These are phyloP conservation scores for Pheucticus melanocephalus DNA, from an alignment of 2,113 vertebrate species.

Conservation along the genomic window DNA sequence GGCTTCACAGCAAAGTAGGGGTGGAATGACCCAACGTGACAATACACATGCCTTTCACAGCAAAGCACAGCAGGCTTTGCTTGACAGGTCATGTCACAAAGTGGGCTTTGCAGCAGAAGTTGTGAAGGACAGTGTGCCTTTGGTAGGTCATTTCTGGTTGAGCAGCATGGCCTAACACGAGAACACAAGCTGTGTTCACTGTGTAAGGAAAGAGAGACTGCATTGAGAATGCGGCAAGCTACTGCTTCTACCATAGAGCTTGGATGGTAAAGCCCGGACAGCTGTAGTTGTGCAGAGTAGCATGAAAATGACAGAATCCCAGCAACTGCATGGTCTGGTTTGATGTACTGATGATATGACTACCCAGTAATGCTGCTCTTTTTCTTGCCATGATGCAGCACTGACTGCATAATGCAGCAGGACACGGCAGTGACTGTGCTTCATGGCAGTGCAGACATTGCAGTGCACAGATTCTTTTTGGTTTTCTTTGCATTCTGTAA, in stretches of 20 bases:
- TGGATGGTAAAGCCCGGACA: not conserved
- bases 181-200: not conserved
- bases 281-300: not conserved
- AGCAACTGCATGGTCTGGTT: not conserved
- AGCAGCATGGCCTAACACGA: accelerated
- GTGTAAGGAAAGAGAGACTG: accelerated
- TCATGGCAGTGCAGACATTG: not conserved
- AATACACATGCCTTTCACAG: not conserved
- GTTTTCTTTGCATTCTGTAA: not conserved
- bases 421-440: not conserved
- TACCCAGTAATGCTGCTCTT: not conserved
- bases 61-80: not conserved
- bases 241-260: not conserved
- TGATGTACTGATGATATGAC: not conserved
- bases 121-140: not conserved
- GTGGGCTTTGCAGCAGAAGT: not conserved
- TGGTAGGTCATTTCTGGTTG: not conserved
- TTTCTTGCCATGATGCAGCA: not conserved
- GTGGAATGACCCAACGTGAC: accelerated
- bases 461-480: not conserved
- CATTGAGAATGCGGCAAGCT: not conserved
- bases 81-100: not conserved
- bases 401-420: not conserved
- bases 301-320: not conserved
- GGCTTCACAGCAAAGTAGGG: not conserved